Percentiles rank a stretch among this genome's conserved stretches.
These are phyloP conservation scores for Ruditapes philippinarum DNA, from an alignment of 1,140 invertebrate species.

Conservation along the genomic window DNA sequence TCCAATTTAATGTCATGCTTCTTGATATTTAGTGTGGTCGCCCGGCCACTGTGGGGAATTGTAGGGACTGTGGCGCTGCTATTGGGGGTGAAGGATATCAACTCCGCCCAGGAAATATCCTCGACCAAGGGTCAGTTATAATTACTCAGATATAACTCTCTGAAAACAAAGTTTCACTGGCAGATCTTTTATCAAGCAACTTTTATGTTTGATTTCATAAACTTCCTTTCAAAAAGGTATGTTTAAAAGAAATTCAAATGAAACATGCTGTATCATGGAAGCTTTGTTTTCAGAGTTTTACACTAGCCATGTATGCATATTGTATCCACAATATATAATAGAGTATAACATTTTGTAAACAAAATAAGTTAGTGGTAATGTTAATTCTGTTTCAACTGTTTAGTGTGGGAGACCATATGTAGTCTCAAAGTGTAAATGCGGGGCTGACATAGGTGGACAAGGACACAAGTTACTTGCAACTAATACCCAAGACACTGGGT, in stretches of 20 bases:
- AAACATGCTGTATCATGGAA: no score
- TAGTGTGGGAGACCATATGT: constrained; percentile 77
- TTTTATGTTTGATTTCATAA: no score
- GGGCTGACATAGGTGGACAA: constrained; percentile 77
- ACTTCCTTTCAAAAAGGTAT: no score
- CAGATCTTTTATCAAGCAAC: no score
- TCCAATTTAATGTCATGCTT: no score
- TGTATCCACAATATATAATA: no score
- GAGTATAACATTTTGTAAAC: no score
- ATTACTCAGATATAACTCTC: background rate
- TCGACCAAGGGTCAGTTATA: constrained; percentile 11
- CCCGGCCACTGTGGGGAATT: background rate
- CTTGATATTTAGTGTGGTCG: background rate
- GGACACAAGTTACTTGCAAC: constrained; percentile 61
- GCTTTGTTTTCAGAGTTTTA: no score
- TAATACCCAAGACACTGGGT: constrained; percentile 74
- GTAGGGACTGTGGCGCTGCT: constrained; percentile 27
- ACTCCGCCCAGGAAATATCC: constrained; percentile 25
- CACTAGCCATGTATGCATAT: no score
- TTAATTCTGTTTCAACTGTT: constrained; percentile 55
- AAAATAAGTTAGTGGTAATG: no score
- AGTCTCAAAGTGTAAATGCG: constrained; percentile 76
- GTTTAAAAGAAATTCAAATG: no score
- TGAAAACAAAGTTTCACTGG: background rate
- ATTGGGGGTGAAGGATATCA: constrained; percentile 45